Percentiles rank a stretch among this genome's conserved stretches.
phyloP scores from a whole-genome alignment of 1,140 invertebrate genomes.

The Gyrodactylus salaris region DNA sequence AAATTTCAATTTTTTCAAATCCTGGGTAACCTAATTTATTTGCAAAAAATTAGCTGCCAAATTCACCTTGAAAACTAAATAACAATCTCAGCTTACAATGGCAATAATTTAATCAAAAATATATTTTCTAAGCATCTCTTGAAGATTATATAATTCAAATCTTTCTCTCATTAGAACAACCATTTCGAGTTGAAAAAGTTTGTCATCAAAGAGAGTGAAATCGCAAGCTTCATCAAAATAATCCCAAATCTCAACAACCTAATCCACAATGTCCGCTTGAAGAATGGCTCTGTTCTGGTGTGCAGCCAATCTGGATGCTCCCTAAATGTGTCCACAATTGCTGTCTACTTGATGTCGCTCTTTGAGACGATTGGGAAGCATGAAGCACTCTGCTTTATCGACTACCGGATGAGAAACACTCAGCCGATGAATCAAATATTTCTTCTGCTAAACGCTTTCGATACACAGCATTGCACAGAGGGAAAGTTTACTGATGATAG shows the following conservation, averaged over 20 bases:
- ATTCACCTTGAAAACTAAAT: too few species aligned
- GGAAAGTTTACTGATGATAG: too few species aligned
- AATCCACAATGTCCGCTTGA: neutral
- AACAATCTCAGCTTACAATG: too few species aligned
- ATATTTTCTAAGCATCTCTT: too few species aligned
- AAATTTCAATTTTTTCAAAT: too few species aligned
- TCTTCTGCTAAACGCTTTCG: neutral
- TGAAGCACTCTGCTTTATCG: neutral
- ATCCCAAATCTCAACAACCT: neutral
- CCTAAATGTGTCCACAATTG: neutral
- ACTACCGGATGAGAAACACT: neutral
- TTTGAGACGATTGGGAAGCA: neutral
- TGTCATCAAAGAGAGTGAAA: neutral
- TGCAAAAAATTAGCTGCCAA: too few species aligned
- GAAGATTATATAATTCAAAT: neutral
- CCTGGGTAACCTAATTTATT: too few species aligned
- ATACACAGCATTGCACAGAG: too few species aligned
- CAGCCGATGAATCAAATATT: neutral
- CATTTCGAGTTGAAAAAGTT: neutral
- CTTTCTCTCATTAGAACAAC: too few species aligned
- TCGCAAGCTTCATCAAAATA: neutral
- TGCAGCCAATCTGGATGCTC: neutral
- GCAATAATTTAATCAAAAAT: too few species aligned
- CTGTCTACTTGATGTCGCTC: neutral
- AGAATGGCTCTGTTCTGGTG: neutral